Evolutionary conservation across 2,888 invertebrate genomes (phyloP).

Genomic region (Catonia carolina): DNA sequence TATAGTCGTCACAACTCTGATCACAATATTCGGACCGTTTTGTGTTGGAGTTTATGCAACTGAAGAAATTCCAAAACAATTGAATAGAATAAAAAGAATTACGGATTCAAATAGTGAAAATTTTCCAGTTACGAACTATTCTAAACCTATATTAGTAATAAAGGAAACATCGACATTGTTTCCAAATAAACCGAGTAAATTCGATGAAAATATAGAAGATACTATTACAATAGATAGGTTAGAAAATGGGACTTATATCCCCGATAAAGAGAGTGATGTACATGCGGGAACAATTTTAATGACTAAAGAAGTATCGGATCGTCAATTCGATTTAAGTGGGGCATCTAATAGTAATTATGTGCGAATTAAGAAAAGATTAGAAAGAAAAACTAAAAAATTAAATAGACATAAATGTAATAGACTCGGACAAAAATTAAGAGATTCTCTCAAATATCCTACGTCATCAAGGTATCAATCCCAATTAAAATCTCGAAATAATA

Average conservation of each 20-base stretch:
- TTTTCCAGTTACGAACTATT: not conserved
- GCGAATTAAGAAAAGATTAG: no score
- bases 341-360: no score
- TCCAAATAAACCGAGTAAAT: constrained; percentile 35
- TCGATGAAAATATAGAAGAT: constrained; percentile 37
- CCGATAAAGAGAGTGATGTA: constrained; percentile 13
- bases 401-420: no score
- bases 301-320: constrained; percentile 16
- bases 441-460: no score
- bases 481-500: no score
- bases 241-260: constrained; percentile 22
- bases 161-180: not conserved
- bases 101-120: not conserved
- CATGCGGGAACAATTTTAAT: constrained; percentile 20
- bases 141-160: not conserved
- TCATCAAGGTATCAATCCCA: no score
- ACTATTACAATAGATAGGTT: constrained; percentile 35
- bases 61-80: not conserved
- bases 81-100: constrained; percentile 8
- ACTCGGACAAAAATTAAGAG: no score
- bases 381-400: no score
- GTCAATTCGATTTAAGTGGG: no score
- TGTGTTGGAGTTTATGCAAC: not conserved
- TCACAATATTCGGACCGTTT: not conserved
- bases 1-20: not conserved